Evolutionary conservation across 1,140 invertebrate genomes (phyloP), one percentile per base, ranked within the genome.

Genomic region (Hyposmocoma kahamanoa): DNA sequence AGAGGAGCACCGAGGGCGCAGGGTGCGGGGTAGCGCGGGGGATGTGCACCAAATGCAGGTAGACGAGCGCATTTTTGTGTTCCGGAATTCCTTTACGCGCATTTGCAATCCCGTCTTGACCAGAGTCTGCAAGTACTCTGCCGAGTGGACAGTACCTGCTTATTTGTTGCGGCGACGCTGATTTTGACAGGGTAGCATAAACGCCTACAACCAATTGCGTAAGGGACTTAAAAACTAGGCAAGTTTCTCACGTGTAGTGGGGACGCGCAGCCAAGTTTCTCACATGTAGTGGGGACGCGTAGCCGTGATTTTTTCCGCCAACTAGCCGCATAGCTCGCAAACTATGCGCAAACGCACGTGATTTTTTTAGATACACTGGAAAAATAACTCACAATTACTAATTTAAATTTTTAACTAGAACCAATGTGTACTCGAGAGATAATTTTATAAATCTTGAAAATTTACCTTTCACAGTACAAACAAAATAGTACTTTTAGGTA

Each of bases 51-150:
- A 47, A 60, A 45, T 42, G 70, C 76, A 83, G 76, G 72, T 80
- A 84, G 69, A 74, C 62, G 69, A 58, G 53, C 50, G 63, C 70
- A 78, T 80, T 81, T 78, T 81, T 84, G n/a, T n/a, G 72, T 77
- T 80, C 68, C 71, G 72, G 74, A 78, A 82, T 84, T 72, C 70
- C 69, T 75, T 73, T 65, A 71, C 67, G 73, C 70, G 62, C 69
- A 84, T 84, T 84, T 76, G 73, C 77, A 74, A 80, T 78, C 72
- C 57, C 53, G 72, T 73, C 67, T 59, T 46, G 64, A 8, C 32
- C 32, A 15, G 32, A 36, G 13, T 36, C 13, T 36, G 18, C 18
- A 36, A n/a, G n/a, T n/a, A n/a, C 47, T 53, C 42, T 34, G 45
- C 42, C 34, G 42, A 48, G 22, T 41, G n/a, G n/a, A n/a, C n/a